phyloP scores from a whole-genome alignment of 2,888 invertebrate genomes.

The Euclidia mi region DNA sequence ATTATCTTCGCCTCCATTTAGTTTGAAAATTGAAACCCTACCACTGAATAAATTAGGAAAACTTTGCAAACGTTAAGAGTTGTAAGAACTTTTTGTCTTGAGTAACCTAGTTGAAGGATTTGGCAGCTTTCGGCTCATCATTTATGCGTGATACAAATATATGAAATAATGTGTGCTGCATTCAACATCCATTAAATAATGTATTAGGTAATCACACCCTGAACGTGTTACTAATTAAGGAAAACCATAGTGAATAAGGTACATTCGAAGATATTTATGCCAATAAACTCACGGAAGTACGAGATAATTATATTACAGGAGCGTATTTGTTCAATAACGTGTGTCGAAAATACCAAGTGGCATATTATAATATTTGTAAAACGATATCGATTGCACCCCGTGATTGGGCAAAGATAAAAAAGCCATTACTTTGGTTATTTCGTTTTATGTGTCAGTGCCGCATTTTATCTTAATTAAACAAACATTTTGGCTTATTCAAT shows the following conservation, averaged over 20 bases:
- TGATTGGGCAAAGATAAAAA: conserved; percentile 43
- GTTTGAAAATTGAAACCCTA: not conserved
- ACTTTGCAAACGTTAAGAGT: not conserved
- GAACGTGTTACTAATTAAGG: conserved; percentile 12
- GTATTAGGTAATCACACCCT: not conserved
- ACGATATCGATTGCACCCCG: conserved; percentile 29
- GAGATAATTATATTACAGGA: conserved; percentile 30
- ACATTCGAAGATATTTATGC: conserved; percentile 31
- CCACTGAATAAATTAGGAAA: not conserved
- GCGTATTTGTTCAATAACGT: conserved; percentile 29
- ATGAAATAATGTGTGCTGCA: not conserved
- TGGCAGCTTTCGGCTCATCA: not conserved
- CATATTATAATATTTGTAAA: conserved; percentile 26
- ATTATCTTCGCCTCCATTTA: not conserved
- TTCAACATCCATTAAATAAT: not conserved
- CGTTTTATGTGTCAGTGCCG: conserved; percentile 31
- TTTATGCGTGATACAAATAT: conserved; percentile 1
- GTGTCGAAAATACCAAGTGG: conserved; percentile 5
- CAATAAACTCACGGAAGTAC: conserved; percentile 28
- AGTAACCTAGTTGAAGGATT: conserved; percentile 1
- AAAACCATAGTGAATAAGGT: conserved; percentile 8
- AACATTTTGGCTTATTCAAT: conserved; percentile 17
- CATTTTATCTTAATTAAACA: conserved; percentile 25
- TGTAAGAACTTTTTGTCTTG: not conserved
- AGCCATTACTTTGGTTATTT: conserved; percentile 32